Conservation (phyloP, 2,797 vertebrate species). For the Heliangelus exortis region DNA sequence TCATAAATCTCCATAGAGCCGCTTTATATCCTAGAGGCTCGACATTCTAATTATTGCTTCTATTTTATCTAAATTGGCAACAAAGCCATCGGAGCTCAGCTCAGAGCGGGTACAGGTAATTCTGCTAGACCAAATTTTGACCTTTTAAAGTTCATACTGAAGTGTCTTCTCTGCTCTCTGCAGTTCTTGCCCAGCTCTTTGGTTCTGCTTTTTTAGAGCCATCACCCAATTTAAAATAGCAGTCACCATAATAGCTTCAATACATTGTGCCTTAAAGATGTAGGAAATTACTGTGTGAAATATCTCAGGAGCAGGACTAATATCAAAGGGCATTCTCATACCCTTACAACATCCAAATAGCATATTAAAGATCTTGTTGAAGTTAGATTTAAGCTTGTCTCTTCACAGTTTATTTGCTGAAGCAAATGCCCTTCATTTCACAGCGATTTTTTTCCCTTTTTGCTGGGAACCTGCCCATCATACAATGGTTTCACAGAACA, state of each 20-base stretch:
- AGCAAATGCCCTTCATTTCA: slow-evolving; percentile 68
- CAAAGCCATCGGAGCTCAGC: slow-evolving; percentile 61
- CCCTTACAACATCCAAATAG: slow-evolving; percentile 62
- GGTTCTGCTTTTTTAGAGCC: slow-evolving; percentile 49
- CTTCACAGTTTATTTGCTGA: slow-evolving; percentile 62
- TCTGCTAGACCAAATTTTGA: slow-evolving; percentile 60
- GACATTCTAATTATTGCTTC: slow-evolving; percentile 74
- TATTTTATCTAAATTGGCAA: slow-evolving; percentile 74
- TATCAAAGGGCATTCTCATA: slow-evolving; percentile 70
- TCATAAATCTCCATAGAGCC: slow-evolving; percentile 67
- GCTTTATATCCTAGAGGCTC: slow-evolving; percentile 63
- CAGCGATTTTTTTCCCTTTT: slow-evolving; percentile 48
- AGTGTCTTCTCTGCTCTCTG: slow-evolving; percentile 3
- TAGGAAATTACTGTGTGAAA: slow-evolving; percentile 67
- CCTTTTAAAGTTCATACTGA: slow-evolving; percentile 71
- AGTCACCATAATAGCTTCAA: slow-evolving; percentile 56
- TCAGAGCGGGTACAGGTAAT: slow-evolving; percentile 62
- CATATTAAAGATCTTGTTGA: slow-evolving; percentile 69
- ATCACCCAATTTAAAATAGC: slow-evolving; percentile 58
- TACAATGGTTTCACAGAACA: background rate
- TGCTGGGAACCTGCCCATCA: slow-evolving; percentile 19
- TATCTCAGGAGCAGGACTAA: slow-evolving; percentile 65
- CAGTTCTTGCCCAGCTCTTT: background rate
- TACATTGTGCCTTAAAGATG: slow-evolving; percentile 63
- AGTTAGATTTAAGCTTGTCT: slow-evolving; percentile 65